phyloP scores from a whole-genome alignment of 1,140 invertebrate genomes.

The Episyrphus balteatus region DNA sequence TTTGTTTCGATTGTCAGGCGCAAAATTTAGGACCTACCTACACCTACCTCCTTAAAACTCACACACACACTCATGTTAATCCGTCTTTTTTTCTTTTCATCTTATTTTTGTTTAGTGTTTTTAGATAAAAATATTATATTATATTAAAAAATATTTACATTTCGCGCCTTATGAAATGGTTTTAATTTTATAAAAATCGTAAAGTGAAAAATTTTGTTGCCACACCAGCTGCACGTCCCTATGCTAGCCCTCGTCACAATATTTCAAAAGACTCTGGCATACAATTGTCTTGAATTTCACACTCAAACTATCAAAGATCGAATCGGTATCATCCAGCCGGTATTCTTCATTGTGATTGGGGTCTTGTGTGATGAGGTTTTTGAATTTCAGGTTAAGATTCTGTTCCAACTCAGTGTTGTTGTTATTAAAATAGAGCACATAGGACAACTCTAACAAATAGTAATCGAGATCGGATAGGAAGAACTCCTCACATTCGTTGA shows the following conservation, averaged over 20 bases:
- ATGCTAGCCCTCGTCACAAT: slow-evolving; percentile 26
- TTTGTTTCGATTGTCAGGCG: no score
- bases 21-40: no score
- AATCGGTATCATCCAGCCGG: slow-evolving; percentile 25
- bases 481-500: slow-evolving; percentile 30
- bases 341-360: not conserved
- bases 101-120: no score
- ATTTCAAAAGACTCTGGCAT: slow-evolving; percentile 32
- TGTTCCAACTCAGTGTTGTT: slow-evolving; percentile 33
- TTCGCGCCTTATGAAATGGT: no score
- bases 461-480: slow-evolving; percentile 34
- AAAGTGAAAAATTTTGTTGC: no score
- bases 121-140: no score
- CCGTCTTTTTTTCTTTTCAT: no score
- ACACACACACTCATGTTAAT: no score
- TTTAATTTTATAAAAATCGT: no score
- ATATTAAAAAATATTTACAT: no score
- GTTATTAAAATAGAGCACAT: slow-evolving; percentile 35
- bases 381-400: slow-evolving; percentile 34
- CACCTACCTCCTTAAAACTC: no score
- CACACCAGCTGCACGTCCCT: not conserved
- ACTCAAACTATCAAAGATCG: slow-evolving; percentile 32
- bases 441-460: slow-evolving; percentile 32
- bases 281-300: slow-evolving; percentile 34
- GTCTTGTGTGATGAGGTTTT: slow-evolving; percentile 21